Percentiles rank a stretch among this genome's conserved stretches.
Conservation (phyloP, 2,888 invertebrate genomes). For the Tetropium fuscum region DNA sequence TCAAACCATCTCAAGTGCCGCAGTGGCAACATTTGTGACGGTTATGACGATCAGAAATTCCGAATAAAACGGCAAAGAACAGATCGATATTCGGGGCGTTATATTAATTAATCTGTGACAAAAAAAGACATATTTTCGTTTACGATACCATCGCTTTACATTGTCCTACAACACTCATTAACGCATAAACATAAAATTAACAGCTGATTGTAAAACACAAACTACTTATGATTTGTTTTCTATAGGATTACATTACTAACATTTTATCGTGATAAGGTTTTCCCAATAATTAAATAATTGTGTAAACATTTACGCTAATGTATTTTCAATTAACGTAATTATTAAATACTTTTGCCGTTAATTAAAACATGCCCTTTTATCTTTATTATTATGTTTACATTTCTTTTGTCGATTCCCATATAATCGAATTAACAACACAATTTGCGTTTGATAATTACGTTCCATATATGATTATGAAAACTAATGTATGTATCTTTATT, state of each 20-base stretch:
- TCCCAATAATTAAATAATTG: slow-evolving; percentile 28
- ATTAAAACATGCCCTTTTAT: slow-evolving; percentile 26
- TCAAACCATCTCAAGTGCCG: too few species aligned
- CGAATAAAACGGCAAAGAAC: too few species aligned
- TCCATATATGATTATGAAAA: not conserved
- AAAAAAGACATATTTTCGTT: too few species aligned
- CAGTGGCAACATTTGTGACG: too few species aligned
- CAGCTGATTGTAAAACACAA: slow-evolving; percentile 11
- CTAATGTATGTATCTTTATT: not conserved
- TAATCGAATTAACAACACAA: slow-evolving; percentile 26
- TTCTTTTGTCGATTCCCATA: slow-evolving; percentile 24
- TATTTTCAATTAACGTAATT: slow-evolving; percentile 28
- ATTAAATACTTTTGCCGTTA: slow-evolving; percentile 26
- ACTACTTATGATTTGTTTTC: slow-evolving; percentile 7
- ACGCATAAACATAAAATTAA: slow-evolving; percentile 5
- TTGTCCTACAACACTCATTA: slow-evolving; percentile 1
- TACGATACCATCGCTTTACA: too few species aligned
- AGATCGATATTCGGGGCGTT: too few species aligned
- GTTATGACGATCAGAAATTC: too few species aligned
- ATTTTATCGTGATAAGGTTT: slow-evolving; percentile 24
- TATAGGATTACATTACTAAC: slow-evolving; percentile 4
- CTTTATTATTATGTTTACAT: slow-evolving; percentile 32
- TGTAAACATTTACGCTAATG: slow-evolving; percentile 29
- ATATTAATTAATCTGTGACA: too few species aligned
- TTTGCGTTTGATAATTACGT: slow-evolving; percentile 5